Base-by-base conservation (phyloP, 2,113 vertebrate species). In the human region DNA sequence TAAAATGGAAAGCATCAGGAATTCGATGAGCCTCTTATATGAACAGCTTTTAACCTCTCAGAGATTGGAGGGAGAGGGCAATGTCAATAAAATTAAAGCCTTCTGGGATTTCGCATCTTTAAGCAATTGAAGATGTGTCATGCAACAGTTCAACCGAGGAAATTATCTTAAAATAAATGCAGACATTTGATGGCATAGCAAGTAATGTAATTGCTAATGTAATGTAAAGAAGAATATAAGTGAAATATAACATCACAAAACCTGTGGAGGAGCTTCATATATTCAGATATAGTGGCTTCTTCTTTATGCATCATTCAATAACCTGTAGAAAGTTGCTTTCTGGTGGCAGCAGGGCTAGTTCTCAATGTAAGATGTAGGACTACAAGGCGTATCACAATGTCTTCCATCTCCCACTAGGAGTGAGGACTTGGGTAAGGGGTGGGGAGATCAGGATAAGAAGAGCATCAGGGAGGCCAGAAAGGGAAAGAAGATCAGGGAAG, bases 1-100 rank as follows among this genome's bases (percentile, higher is more conserved):
- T 72, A 38, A 73, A 90, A 93, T 85, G 70, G 73, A 97, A 95
- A 95, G 22, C 40, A 86, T 91, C 64, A 85, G 22, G 22, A 90
- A 4, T 85, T 70, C 14, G 38, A 1, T 16, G 30, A n/a, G 0
- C 27, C 7, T 55, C 66, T 61, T 86, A 79, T 8, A 43, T 40
- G 25, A 50, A 86, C 11, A 80, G n/a, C 45, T 20, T 76, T 93
- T 96, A 89, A 84, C 35, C 61, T 89, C 59, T 52, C 38, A 81
- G 43, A 84, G 27, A 75, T 61, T 57, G 18, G 2, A 4, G 5
- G 27, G 13, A 6, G 22, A 6, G 61, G 10, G 5, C 5, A 10
- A 55, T 40, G 8, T 43, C 38, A 73, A 6, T 57, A 91, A 90
- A 84, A 90, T 38, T 76, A 83, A 94, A 87, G 23, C 12, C 35